Evolutionary conservation across 2,113 vertebrate species (phyloP).

Genomic region (Arizona elegans): DNA sequence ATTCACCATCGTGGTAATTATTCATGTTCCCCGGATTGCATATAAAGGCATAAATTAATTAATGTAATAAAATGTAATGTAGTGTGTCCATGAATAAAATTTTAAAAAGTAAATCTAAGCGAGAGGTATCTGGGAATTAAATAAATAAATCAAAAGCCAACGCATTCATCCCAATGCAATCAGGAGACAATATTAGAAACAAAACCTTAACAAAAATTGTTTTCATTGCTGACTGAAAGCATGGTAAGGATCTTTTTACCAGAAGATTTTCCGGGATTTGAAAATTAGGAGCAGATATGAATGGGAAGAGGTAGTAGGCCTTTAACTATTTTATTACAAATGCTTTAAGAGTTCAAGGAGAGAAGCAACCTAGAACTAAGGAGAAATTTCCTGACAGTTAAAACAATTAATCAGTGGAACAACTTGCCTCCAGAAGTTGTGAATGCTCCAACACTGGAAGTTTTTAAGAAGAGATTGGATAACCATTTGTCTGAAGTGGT

Average conservation of each 20-base stretch:
- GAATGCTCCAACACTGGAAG: too few species aligned
- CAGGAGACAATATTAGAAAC: background rate
- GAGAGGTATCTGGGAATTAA: background rate
- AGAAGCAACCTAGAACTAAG: too few species aligned
- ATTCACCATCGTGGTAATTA: background rate
- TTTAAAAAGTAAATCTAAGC: background rate
- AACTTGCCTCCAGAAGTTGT: too few species aligned
- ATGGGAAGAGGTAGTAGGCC: background rate
- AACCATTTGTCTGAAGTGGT: too few species aligned
- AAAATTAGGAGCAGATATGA: background rate
- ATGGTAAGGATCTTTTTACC: background rate
- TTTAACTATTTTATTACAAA: background rate
- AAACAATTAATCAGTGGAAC: too few species aligned
- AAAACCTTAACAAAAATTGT: background rate
- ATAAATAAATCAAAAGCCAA: background rate
- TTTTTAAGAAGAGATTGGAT: too few species aligned
- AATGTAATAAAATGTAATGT: background rate
- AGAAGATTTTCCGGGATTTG: background rate
- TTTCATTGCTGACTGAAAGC: background rate
- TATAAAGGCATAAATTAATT: background rate
- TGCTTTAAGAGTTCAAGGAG: background rate
- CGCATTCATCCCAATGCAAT: background rate
- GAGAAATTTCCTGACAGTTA: too few species aligned
- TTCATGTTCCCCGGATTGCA: background rate
- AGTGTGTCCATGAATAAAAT: background rate